A percentile compares a stretch with the other conserved stretches of the same genome.
These are phyloP conservation scores for Malurus melanocephalus DNA, from an alignment of 2,113 vertebrate species.

Conservation along the genomic window DNA sequence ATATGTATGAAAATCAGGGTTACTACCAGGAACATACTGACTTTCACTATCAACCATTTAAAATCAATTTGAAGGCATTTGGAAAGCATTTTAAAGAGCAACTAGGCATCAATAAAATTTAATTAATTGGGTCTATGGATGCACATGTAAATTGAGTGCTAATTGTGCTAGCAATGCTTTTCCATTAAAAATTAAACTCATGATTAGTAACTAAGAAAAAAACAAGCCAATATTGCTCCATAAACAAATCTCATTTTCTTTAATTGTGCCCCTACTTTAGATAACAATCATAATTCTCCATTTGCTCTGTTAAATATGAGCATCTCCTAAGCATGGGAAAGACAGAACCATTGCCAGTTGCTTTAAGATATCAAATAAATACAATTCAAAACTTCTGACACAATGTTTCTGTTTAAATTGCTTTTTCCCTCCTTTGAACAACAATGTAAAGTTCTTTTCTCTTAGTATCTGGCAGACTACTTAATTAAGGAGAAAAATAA, in stretches of 20 bases:
- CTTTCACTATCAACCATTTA: constrained; percentile 70
- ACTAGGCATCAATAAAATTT: constrained; percentile 82
- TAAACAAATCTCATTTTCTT: constrained; percentile 65
- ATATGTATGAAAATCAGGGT: constrained; percentile 25
- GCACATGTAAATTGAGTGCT: constrained; percentile 81
- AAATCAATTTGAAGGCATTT: constrained; percentile 79
- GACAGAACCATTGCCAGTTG: neutral
- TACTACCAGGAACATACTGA: constrained; percentile 52
- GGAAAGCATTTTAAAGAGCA: constrained; percentile 79
- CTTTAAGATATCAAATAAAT: neutral
- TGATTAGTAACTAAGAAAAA: constrained; percentile 70
- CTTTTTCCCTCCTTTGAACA: constrained; percentile 16
- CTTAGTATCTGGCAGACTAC: constrained; percentile 1
- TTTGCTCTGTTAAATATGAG: constrained; percentile 49
- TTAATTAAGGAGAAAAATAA: neutral
- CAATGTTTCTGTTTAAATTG: constrained; percentile 12
- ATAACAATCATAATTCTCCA: constrained; percentile 67
- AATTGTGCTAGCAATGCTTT: constrained; percentile 78
- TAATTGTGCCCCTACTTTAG: constrained; percentile 55
- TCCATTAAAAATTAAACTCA: constrained; percentile 82
- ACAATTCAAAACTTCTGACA: constrained; percentile 17
- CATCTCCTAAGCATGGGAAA: constrained; percentile 8
- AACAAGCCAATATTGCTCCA: constrained; percentile 41
- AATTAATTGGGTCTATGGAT: constrained; percentile 80
- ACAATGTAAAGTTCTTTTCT: constrained; percentile 34